Conservation (phyloP, 2,797 vertebrate genomes). For the Hypotaenidia okinawae region DNA sequence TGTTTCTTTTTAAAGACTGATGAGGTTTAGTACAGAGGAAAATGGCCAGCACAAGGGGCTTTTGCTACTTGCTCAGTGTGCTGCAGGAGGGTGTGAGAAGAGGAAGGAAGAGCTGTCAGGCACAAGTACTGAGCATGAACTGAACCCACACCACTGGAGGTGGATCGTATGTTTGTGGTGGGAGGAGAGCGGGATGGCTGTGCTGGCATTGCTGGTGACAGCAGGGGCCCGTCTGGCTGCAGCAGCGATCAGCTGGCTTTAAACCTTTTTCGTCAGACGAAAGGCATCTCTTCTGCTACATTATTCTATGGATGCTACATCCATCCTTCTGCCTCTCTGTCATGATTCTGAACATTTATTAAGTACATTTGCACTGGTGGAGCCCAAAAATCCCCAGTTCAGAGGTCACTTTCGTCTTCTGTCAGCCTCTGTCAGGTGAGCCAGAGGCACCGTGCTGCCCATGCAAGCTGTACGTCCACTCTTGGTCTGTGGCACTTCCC, state of each 20-base stretch:
- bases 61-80: background rate
- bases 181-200: background rate
- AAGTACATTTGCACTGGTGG: background rate
- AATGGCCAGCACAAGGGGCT: background rate
- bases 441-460: background rate
- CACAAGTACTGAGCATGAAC: background rate
- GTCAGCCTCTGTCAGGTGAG: background rate
- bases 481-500: accelerated
- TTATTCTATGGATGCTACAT: background rate
- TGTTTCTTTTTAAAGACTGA: conserved; percentile 5
- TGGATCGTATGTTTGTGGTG: background rate
- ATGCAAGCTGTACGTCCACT: background rate
- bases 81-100: background rate
- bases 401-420: background rate
- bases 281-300: background rate
- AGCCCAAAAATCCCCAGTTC: background rate
- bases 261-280: background rate
- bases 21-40: background rate
- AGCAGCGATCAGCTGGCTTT: background rate
- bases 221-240: background rate
- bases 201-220: accelerated
- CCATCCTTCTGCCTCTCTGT: background rate
- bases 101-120: background rate
- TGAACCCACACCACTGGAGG: accelerated
- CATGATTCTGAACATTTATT: background rate